Conservation (phyloP, 1,140 invertebrate genomes). For the Periplaneta americana region DNA sequence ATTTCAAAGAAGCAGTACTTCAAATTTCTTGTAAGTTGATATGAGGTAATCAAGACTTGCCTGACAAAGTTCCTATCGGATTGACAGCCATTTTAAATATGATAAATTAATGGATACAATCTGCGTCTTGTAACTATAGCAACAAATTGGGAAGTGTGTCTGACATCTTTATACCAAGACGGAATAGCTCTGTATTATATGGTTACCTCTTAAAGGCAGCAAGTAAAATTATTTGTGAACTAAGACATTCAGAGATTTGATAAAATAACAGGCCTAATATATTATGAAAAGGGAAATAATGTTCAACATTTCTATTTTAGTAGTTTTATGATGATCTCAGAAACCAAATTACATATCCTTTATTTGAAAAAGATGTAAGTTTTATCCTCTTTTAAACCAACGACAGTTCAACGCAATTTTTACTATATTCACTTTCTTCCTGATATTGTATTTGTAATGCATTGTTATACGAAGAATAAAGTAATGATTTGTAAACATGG, state of each 20-base stretch:
- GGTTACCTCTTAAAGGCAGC: not conserved
- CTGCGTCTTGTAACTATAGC: too few relatives aligned
- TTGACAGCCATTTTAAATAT: too few relatives aligned
- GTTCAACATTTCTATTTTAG: not conserved
- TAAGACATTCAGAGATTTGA: too few relatives aligned
- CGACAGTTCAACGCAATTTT: too few relatives aligned
- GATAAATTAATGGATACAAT: too few relatives aligned
- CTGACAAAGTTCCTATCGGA: not conserved
- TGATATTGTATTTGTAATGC: too few relatives aligned
- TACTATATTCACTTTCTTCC: too few relatives aligned
- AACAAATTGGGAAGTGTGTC: not conserved
- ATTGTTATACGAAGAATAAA: too few relatives aligned
- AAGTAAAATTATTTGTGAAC: not conserved
- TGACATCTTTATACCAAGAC: not conserved
- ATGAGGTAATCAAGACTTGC: not conserved
- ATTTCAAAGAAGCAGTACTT: not conserved
- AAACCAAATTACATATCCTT: too few relatives aligned
- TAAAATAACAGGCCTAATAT: not conserved
- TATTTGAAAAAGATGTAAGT: too few relatives aligned
- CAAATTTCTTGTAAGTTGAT: not conserved
- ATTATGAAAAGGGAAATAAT: not conserved
- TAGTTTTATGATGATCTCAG: not conserved
- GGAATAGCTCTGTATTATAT: not conserved
- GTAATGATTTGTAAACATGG: too few relatives aligned
- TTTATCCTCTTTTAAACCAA: too few relatives aligned